Percentiles rank a stretch among this genome's conserved stretches.
Evolutionary conservation across 2,888 invertebrate species (phyloP).

Genomic region (Mesoligia furuncula): DNA sequence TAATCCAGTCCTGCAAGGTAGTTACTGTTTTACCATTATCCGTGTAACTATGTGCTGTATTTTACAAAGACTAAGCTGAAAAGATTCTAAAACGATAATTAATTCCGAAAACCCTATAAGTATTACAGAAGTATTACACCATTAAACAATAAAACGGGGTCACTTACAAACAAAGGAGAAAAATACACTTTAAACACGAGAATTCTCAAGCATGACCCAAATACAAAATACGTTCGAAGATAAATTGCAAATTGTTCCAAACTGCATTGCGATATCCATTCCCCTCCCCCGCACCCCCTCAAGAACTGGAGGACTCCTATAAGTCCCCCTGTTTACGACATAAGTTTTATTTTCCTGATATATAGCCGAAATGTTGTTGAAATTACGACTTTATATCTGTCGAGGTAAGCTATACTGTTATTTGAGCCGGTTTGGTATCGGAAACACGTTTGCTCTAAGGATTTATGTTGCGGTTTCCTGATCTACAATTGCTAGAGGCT

Average conservation of each 20-base stretch:
- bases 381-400: conserved; percentile 64
- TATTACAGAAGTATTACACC: not conserved
- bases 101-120: not conserved
- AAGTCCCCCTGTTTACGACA: conserved; percentile 52
- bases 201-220: conserved; percentile 44
- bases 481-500: conserved; percentile 55
- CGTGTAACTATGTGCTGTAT: not conserved
- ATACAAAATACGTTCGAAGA: conserved; percentile 51
- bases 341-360: conserved; percentile 63
- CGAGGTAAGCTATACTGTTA: conserved; percentile 62
- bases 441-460: conserved; percentile 58
- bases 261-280: conserved; percentile 53
- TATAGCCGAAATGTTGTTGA: conserved; percentile 55
- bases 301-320: conserved; percentile 30
- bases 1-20: too few species aligned
- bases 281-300: conserved; percentile 2
- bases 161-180: conserved; percentile 27
- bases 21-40: too few species aligned
- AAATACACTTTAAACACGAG: conserved; percentile 25
- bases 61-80: not conserved
- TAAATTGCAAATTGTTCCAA: conserved; percentile 49
- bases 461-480: conserved; percentile 68
- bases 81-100: not conserved
- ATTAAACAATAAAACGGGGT: conserved; percentile 28
- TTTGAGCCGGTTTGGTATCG: conserved; percentile 47